Conservation (phyloP, 2,113 vertebrate species). For the Parus major region DNA sequence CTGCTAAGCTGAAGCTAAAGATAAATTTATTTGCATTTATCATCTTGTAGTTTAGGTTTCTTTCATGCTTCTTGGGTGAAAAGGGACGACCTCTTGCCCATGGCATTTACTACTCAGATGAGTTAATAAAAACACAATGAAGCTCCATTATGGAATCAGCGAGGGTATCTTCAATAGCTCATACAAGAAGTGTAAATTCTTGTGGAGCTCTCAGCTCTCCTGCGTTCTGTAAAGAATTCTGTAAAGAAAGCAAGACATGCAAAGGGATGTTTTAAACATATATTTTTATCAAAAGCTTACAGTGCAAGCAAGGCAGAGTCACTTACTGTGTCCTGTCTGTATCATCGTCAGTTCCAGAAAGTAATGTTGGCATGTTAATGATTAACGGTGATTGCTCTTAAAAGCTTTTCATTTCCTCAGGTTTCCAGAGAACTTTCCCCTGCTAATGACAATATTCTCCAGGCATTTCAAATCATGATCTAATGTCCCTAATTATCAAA, state of each 20-base stretch:
- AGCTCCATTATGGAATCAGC: not conserved
- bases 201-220: not conserved
- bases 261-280: not conserved
- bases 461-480: slow-evolving; percentile 9
- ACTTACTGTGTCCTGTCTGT: not conserved
- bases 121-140: not conserved
- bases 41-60: not conserved
- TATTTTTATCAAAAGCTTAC: not conserved
- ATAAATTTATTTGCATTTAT: not conserved
- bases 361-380: not conserved
- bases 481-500: slow-evolving; percentile 29
- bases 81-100: accelerated
- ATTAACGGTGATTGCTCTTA: slow-evolving; percentile 55
- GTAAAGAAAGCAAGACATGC: not conserved
- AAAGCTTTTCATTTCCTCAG: slow-evolving; percentile 49
- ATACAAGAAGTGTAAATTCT: not conserved
- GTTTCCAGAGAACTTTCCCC: slow-evolving; percentile 18
- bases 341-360: not conserved
- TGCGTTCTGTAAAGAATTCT: not conserved
- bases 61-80: not conserved
- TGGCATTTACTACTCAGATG: not conserved
- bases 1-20: not conserved
- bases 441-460: slow-evolving; percentile 31
- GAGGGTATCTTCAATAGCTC: not conserved
- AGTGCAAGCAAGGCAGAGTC: not conserved